These are phyloP conservation scores for Chitala chitala DNA, from an alignment of 2,113 vertebrate genomes.

Conservation along the genomic window DNA sequence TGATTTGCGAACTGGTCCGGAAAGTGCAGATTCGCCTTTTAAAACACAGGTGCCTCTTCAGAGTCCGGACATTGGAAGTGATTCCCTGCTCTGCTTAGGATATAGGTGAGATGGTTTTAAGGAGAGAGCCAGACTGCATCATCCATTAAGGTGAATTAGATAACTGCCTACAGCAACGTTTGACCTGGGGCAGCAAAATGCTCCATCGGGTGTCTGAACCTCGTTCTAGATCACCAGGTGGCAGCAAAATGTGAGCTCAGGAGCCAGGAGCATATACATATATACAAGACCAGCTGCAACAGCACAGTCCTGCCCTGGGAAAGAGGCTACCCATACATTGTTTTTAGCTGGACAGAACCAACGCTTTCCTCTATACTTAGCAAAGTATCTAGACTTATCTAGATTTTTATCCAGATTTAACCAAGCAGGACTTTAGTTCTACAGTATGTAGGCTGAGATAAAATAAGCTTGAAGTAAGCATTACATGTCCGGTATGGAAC, in stretches of 20 bases:
- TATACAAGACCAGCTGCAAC: neutral
- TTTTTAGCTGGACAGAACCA: too few species aligned
- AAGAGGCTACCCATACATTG: neutral
- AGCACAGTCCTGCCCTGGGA: too few species aligned
- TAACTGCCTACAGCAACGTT: too few species aligned
- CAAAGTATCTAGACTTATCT: too few species aligned
- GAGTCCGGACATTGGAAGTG: neutral
- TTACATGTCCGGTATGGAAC: neutral
- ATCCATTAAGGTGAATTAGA: too few species aligned
- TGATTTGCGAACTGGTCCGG: neutral
- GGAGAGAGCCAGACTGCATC: neutral
- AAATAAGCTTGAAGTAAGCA: neutral
- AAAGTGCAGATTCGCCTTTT: neutral
- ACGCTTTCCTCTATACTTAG: too few species aligned
- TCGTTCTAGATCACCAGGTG: too few species aligned
- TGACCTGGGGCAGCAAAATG: too few species aligned
- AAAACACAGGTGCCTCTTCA: neutral
- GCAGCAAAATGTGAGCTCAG: neutral
- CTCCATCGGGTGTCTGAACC: too few species aligned
- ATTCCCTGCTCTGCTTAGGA: neutral
- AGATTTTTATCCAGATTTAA: neutral
- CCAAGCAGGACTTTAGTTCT: neutral
- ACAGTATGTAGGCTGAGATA: too few species aligned
- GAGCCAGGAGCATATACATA: neutral
- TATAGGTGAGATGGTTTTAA: neutral